A percentile compares a stretch with the other conserved stretches of the same genome.
phyloP scores from a whole-genome alignment of 1,140 invertebrate species.

The Theocolax elegans region DNA sequence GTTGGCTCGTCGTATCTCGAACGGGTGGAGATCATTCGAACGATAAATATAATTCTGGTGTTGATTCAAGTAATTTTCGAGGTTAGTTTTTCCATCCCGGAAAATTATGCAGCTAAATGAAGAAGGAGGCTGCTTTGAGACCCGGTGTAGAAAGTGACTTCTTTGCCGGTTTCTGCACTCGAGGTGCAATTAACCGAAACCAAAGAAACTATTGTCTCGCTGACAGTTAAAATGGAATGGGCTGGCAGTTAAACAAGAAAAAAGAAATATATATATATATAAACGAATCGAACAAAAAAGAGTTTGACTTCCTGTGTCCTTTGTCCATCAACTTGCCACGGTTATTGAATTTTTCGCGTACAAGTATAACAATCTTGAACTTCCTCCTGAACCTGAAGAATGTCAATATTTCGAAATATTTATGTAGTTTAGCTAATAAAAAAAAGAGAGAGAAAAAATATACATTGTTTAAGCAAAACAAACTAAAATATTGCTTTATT shows the following conservation, averaged over 20 bases:
- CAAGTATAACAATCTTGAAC: background rate
- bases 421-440: too few relatives aligned
- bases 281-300: conserved; percentile 1
- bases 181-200: conserved; percentile 10
- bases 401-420: background rate
- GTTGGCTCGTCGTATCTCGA: background rate
- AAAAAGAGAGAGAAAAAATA: too few relatives aligned
- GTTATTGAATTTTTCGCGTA: conserved; percentile 22
- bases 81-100: background rate
- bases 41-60: background rate
- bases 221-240: conserved; percentile 13
- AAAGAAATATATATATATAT: too few relatives aligned
- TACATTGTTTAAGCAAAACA: too few relatives aligned
- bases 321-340: background rate
- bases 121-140: too few relatives aligned
- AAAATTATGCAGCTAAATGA: background rate
- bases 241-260: conserved; percentile 22
- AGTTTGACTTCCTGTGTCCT: conserved; percentile 11
- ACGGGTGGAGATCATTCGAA: background rate
- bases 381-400: conserved; percentile 5
- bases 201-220: conserved; percentile 26
- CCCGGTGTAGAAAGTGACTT: conserved; percentile 18
- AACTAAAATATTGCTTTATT: background rate
- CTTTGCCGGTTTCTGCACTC: background rate
- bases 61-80: background rate